phyloP scores from a whole-genome alignment of 1,140 invertebrate genomes.

The Nylanderia fulva region DNA sequence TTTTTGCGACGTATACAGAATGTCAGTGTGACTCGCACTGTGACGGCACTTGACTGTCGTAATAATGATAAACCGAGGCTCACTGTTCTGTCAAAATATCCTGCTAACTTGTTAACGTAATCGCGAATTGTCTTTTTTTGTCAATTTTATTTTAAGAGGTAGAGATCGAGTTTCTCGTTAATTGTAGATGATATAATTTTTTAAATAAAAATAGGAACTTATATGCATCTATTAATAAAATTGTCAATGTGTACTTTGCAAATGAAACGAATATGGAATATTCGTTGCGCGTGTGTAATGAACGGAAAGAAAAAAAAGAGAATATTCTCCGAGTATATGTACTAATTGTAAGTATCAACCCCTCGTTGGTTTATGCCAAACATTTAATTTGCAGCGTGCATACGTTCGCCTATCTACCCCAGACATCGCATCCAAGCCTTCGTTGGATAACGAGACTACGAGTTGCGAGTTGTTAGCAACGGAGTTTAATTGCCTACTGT shows the following conservation, averaged over 20 bases:
- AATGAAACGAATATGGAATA: not conserved
- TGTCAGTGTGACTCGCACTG: conserved; percentile 1
- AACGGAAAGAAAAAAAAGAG: conserved; percentile 5
- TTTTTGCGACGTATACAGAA: conserved; percentile 23
- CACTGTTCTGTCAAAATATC: not conserved
- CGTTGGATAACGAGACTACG: conserved; percentile 55
- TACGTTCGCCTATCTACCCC: conserved; percentile 59
- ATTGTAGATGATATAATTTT: not conserved
- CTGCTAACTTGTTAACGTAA: not conserved
- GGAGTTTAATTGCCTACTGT: conserved; percentile 49
- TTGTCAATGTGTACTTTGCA: no score
- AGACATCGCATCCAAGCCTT: conserved; percentile 51
- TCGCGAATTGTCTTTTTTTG: not conserved
- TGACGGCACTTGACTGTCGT: not conserved
- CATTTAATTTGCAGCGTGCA: conserved; percentile 60
- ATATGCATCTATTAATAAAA: not conserved
- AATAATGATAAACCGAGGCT: not conserved
- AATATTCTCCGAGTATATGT: conserved; percentile 30
- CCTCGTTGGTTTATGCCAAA: conserved; percentile 62
- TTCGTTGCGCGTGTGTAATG: not conserved
- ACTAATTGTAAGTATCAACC: conserved; percentile 60
- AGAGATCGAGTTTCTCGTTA: not conserved
- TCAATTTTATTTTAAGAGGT: not conserved
- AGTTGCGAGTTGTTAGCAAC: conserved; percentile 56
- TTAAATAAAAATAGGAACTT: not conserved